A percentile compares a stretch with the other conserved stretches of the same genome.
Evolutionary conservation across 2,113 vertebrate species (phyloP).

Genomic region (Gobio gobio): DNA sequence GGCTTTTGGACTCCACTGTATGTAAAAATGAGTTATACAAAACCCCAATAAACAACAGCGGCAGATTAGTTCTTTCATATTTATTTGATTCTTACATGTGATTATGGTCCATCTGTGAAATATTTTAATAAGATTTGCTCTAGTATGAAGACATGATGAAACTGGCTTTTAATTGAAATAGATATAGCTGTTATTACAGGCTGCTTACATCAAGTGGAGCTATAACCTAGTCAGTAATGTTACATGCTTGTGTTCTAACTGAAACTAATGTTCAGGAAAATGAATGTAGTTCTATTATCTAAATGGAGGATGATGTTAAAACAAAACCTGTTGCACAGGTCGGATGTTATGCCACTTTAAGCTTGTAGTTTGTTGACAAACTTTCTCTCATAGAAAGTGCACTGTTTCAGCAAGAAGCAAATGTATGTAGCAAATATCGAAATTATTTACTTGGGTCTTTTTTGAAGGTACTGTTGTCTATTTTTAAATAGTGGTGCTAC

Average conservation of each 20-base stretch:
- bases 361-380: slow-evolving; percentile 24
- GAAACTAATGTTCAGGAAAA: slow-evolving; percentile 19
- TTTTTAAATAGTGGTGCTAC: slow-evolving; percentile 40
- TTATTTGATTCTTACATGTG: slow-evolving; percentile 20
- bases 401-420: slow-evolving; percentile 7
- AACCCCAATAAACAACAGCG: neutral
- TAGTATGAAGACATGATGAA: slow-evolving; percentile 23
- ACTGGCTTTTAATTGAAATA: slow-evolving; percentile 47
- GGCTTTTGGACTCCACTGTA: neutral
- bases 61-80: slow-evolving; percentile 32
- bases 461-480: slow-evolving; percentile 37
- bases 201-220: slow-evolving; percentile 11
- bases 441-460: slow-evolving; percentile 36
- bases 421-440: slow-evolving; percentile 18
- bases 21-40: neutral
- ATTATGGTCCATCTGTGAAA: slow-evolving; percentile 15
- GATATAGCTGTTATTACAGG: slow-evolving; percentile 13
- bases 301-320: slow-evolving; percentile 16
- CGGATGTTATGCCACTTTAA: slow-evolving; percentile 19
- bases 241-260: slow-evolving; percentile 15
- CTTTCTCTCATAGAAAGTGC: slow-evolving; percentile 18
- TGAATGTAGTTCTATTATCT: slow-evolving; percentile 22
- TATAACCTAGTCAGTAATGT: neutral
- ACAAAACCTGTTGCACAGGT: neutral
- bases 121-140: slow-evolving; percentile 13